Evolutionary conservation across 2,888 invertebrate species (phyloP).

Genomic region (Clepsis dumicolana): DNA sequence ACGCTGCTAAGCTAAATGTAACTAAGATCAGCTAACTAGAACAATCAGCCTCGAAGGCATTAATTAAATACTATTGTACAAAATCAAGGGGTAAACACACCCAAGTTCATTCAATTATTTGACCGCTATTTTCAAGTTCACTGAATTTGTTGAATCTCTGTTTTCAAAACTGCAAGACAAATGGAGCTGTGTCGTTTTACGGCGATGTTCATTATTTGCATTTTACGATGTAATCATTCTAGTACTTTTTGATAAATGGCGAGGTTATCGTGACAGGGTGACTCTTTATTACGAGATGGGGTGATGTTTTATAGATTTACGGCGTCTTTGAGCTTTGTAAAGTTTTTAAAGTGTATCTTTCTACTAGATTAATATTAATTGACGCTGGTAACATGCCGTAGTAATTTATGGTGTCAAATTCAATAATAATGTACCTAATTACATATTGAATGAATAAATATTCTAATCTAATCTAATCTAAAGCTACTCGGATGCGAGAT

Average conservation of each 20-base stretch:
- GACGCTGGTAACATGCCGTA: not conserved
- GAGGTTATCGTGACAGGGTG: not conserved
- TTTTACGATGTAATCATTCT: not conserved
- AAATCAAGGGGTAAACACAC: constrained; percentile 15
- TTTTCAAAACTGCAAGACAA: constrained; percentile 9
- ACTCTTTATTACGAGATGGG: not conserved
- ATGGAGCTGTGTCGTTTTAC: not conserved
- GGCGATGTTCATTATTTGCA: not conserved
- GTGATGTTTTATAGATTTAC: not conserved
- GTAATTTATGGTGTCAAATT: too few species aligned
- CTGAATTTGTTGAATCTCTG: constrained; percentile 16
- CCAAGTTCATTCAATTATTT: constrained; percentile 4
- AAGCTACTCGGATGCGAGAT: too few species aligned
- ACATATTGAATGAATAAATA: too few species aligned
- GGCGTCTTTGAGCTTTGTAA: not conserved
- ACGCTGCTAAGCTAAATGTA: not conserved
- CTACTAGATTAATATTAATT: not conserved
- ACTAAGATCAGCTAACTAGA: not conserved
- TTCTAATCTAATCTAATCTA: too few species aligned
- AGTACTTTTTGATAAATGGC: constrained; percentile 6
- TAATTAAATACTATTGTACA: constrained; percentile 2
- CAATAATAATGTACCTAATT: too few species aligned
- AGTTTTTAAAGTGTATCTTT: not conserved
- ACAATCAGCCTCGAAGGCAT: constrained; percentile 1
- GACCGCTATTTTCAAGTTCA: not conserved